phyloP scores from a whole-genome alignment of 2,113 vertebrate genomes.

The Motacilla tschutschensis region DNA sequence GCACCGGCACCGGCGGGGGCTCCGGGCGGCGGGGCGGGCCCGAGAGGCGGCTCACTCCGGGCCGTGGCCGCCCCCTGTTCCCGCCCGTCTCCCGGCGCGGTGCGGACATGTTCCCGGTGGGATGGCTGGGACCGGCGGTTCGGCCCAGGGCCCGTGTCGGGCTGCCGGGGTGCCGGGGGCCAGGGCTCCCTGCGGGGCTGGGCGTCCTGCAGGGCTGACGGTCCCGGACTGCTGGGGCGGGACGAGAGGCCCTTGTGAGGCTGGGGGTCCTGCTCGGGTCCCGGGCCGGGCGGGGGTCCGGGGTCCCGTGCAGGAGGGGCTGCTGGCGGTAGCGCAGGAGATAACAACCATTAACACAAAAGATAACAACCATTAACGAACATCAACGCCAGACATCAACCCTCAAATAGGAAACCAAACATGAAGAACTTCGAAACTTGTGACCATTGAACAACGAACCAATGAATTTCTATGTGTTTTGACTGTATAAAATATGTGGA shows the following conservation, averaged over 20 bases:
- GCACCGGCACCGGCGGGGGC: too few relatives aligned
- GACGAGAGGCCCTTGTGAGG: background rate
- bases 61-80: background rate
- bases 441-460: background rate
- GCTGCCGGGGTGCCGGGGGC: background rate
- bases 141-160: background rate
- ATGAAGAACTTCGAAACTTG: background rate
- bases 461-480: background rate
- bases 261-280: background rate
- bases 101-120: background rate
- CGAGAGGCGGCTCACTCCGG: background rate
- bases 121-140: accelerated
- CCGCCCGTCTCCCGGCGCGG: background rate
- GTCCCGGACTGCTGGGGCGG: background rate
- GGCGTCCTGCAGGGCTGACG: background rate
- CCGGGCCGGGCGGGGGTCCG: accelerated
- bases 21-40: background rate
- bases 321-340: background rate
- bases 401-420: background rate
- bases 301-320: background rate
- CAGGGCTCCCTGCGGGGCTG: background rate
- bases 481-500: background rate
- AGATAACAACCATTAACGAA: accelerated
- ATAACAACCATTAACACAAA: background rate
- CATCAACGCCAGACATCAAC: background rate